Evolutionary conservation across 2,797 vertebrate species (phyloP), one percentile per base, ranked within the genome.

Genomic region (Australoheros facetus): DNA sequence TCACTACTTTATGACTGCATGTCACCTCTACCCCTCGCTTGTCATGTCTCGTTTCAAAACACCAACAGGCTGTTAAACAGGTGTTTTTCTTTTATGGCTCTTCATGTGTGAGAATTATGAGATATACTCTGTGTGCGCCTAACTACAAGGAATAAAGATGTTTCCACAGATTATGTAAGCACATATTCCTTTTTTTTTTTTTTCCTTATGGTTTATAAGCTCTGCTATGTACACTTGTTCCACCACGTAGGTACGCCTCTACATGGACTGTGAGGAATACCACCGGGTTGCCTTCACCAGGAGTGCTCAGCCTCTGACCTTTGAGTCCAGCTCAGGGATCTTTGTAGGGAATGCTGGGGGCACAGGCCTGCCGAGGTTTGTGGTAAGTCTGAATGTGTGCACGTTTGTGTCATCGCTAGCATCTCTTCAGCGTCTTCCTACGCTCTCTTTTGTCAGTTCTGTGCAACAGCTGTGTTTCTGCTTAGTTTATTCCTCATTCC

Each of bases 281-380:
- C 95, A 97, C 82, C 95, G 92, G 0, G 86, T 96, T 5, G 92
- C 85, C 45, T 97, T 99, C 89, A 85, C 80, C 80, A 93, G 98
- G 73, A 95, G 96, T 39, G n/a, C 91, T 9, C 80, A 0, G 76
- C 85, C 96, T 21, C 92, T 99, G 78, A 93, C 89, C 4, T 98
- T 99, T 5, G 96, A 98, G 81, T 81, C 96, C 88, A 97, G 96
- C 58, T 97, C 97, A 0, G 98, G 97, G 32, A 96, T 99, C 95
- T 99, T 99, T 28, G 95, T 99, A 7, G 98, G 98, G 76, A 98
- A 96, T 2, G 97, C 97, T 0, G 98, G 98, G 51, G 97, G 96
- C 14, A 97, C 97, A 0, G 96, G 97, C 17, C 77, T 99, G 90
- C 89, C 96, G 56, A 96, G 91, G 89, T 99, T 99, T 94, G 96